These are phyloP conservation scores for Cryptophagus acutangulus DNA, from an alignment of 2,888 invertebrate species.

Conservation along the genomic window DNA sequence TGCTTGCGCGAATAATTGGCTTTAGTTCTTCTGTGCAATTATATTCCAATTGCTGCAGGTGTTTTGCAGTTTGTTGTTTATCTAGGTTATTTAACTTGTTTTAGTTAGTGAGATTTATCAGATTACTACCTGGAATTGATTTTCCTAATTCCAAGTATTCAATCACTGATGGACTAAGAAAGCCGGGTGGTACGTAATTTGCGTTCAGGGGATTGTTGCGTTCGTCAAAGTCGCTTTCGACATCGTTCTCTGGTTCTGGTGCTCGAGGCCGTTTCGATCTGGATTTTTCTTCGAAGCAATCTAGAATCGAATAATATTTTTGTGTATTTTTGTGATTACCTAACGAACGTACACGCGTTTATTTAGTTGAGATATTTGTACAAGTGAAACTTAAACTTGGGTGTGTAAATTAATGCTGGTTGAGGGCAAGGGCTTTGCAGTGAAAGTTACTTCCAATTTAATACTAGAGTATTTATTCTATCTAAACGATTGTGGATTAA, in stretches of 20 bases:
- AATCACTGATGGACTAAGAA: conserved; percentile 78
- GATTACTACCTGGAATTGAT: conserved; percentile 76
- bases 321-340: not conserved
- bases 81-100: not conserved
- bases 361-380: too few species aligned
- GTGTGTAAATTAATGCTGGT: too few species aligned
- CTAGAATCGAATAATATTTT: conserved; percentile 41
- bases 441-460: too few species aligned
- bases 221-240: conserved; percentile 47
- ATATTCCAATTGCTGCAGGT: too few species aligned
- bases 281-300: conserved; percentile 59
- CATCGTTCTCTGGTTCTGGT: conserved; percentile 45
- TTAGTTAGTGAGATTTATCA: not conserved
- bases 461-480: too few species aligned
- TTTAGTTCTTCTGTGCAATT: too few species aligned
- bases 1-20: too few species aligned
- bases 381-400: too few species aligned
- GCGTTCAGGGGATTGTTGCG: conserved; percentile 43
- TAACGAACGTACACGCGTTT: too few species aligned
- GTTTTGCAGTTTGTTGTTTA: too few species aligned
- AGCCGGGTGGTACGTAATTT: conserved; percentile 64
- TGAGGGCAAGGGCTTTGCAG: too few species aligned
- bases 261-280: conserved; percentile 61
- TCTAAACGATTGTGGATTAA: too few species aligned
- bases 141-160: conserved; percentile 83